These are phyloP conservation scores for Bungarus multicinctus DNA, from an alignment of 2,113 vertebrate species.

Conservation along the genomic window DNA sequence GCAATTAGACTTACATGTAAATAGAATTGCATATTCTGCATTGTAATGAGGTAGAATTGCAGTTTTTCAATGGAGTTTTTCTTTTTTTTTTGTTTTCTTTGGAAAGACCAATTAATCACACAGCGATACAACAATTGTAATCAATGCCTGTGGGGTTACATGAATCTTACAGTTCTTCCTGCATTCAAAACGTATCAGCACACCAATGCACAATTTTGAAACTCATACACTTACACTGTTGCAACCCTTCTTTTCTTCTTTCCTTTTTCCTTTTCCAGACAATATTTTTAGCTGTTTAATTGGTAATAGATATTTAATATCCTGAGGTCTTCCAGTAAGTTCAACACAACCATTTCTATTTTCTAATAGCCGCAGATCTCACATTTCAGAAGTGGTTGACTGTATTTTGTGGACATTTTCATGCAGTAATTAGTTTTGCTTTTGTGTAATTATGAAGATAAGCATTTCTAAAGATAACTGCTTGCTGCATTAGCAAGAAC, in stretches of 20 bases:
- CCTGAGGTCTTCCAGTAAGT: slow-evolving; percentile 11
- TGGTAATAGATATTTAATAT: neutral
- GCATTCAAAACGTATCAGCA: neutral
- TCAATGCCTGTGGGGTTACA: neutral
- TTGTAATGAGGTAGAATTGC: neutral
- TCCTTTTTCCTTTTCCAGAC: neutral
- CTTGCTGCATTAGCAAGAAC: slow-evolving; percentile 21
- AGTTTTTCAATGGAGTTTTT: neutral
- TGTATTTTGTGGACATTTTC: slow-evolving; percentile 12
- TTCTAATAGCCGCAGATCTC: neutral
- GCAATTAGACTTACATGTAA: neutral
- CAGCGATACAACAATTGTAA: neutral
- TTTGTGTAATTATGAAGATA: slow-evolving; percentile 23
- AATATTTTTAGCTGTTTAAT: neutral
- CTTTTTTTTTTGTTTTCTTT: neutral
- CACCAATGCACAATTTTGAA: neutral
- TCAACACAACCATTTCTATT: neutral
- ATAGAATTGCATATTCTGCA: neutral
- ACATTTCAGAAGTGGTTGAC: slow-evolving; percentile 4
- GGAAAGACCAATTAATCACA: neutral
- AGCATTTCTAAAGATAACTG: slow-evolving; percentile 32
- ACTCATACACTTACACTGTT: neutral
- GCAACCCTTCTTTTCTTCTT: neutral
- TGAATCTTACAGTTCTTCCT: neutral
- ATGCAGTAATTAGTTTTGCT: slow-evolving; percentile 6